Evolutionary conservation across 2,113 vertebrate species (phyloP), one percentile per base, ranked within the genome.

Genomic region (Ptychochromis oligacanthus): DNA sequence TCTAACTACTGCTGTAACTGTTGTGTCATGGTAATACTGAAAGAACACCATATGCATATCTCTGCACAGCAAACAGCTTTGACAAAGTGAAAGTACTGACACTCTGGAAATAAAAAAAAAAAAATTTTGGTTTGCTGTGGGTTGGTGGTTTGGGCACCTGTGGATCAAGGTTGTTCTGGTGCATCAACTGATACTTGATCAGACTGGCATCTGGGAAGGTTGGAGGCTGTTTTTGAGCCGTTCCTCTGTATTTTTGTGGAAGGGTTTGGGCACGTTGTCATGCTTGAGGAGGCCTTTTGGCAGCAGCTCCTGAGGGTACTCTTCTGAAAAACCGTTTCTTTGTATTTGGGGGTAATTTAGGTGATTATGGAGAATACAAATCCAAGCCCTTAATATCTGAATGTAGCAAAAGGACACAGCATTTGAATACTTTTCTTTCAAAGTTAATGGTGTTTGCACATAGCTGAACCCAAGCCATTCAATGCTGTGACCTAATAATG

Each of bases 111-210:
- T 36, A 6, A 36, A 36, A 36, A 36, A 36, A 36, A 36, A 36
- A 13, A 26, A 22, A 18, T 15, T 0, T 26, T 18, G 0, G 40
- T 1, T 67, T 70, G 49, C 43, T 70, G 65, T 4, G 0, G 15
- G 43, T 52, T 18, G 6, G 3, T 26, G 56, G 24, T 70, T 20
- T 11, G 0, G 40, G 43, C 28, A 18, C 18, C 43, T 7, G 24
- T 52, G 24, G 24, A 52, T 0, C 40, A 52, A 17, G 43, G 28
- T 20, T 31, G 43, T 52, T 72, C 65, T 72, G n/a, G n/a, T 57
- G 54, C 54, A 55, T 55, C 20, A 55, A 9, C 18, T 20, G 40
- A 28, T 5, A 20, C 10, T 7, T 70, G 65, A 43, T 67, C 40
- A 67, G 14, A 46, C 40, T 24, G 40, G 64, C 40, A 46, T 52